These are phyloP conservation scores for Rhodeus uyekii DNA, from an alignment of 2,797 vertebrate species.

Conservation along the genomic window DNA sequence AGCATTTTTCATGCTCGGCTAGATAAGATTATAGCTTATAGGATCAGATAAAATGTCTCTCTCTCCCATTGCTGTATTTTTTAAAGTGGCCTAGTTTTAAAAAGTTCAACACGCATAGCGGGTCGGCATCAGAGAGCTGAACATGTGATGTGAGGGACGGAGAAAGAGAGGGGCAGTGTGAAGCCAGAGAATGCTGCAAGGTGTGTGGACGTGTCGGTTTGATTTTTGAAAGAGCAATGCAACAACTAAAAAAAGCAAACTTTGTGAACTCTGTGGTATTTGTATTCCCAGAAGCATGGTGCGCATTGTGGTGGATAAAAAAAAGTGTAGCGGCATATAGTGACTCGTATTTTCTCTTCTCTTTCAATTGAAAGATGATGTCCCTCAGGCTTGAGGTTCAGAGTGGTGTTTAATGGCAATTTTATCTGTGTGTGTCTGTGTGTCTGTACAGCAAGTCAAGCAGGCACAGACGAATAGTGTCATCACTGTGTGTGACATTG, in stretches of 20 bases:
- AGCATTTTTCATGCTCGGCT: slow-evolving; percentile 53
- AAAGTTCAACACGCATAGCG: slow-evolving; percentile 39
- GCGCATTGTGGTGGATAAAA: not conserved
- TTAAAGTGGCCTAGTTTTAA: slow-evolving; percentile 51
- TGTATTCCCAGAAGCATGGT: not conserved
- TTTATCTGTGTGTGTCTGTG: slow-evolving; percentile 27
- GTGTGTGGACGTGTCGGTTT: slow-evolving; percentile 11
- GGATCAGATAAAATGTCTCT: slow-evolving; percentile 47
- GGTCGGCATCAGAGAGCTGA: slow-evolving; percentile 12
- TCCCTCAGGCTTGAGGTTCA: not conserved
- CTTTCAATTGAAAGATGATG: not conserved
- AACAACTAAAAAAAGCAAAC: not conserved
- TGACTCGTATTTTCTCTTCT: not conserved
- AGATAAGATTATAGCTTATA: slow-evolving; percentile 54
- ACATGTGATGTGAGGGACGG: slow-evolving; percentile 15
- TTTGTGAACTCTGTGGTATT: slow-evolving; percentile 1
- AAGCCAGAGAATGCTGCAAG: not conserved
- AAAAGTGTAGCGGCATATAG: not conserved
- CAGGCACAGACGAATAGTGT: slow-evolving; percentile 15
- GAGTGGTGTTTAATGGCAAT: slow-evolving; percentile 4
- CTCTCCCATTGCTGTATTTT: slow-evolving; percentile 35
- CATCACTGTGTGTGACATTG: slow-evolving; percentile 41
- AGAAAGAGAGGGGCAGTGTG: not conserved
- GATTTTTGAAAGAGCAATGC: not conserved
- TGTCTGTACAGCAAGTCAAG: slow-evolving; percentile 22